Evolutionary conservation across 2,888 invertebrate genomes (phyloP).

Genomic region (Sminthurides aquaticus): DNA sequence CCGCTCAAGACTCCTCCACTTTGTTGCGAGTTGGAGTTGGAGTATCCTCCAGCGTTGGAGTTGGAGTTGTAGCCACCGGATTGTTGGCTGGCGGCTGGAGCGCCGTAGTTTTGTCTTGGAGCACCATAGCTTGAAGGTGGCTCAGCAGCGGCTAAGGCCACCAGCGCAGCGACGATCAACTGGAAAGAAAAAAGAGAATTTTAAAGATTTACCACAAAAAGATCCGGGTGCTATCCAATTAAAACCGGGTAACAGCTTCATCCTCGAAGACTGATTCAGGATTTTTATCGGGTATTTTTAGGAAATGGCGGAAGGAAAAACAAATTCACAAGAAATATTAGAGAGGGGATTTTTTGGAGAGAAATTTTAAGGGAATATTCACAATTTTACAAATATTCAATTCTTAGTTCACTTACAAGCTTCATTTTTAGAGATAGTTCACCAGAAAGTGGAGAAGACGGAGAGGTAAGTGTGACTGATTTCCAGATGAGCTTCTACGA

Average conservation of each 20-base stretch:
- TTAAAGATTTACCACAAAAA: not conserved
- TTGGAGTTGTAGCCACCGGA: not conserved
- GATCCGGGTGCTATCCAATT: not conserved
- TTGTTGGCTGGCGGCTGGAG: slow-evolving; percentile 4
- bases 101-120: slow-evolving; percentile 11
- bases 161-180: slow-evolving; percentile 20
- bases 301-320: no score
- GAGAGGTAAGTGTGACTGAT: slow-evolving; percentile 20
- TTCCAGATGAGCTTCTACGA: slow-evolving; percentile 15
- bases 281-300: no score
- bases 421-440: slow-evolving; percentile 15
- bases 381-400: no score
- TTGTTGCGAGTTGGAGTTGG: not conserved
- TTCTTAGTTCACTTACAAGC: slow-evolving; percentile 15
- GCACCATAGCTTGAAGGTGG: slow-evolving; percentile 15
- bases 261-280: no score
- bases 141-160: slow-evolving; percentile 17
- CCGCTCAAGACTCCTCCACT: slow-evolving; percentile 5
- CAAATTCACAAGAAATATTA: no score
- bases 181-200: not conserved
- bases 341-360: no score
- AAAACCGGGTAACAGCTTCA: no score
- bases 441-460: slow-evolving; percentile 13
- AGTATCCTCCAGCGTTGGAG: slow-evolving; percentile 1
- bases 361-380: no score